These are phyloP conservation scores for Notarius quadriscutis DNA, from an alignment of 2,113 vertebrate genomes.

Conservation along the genomic window DNA sequence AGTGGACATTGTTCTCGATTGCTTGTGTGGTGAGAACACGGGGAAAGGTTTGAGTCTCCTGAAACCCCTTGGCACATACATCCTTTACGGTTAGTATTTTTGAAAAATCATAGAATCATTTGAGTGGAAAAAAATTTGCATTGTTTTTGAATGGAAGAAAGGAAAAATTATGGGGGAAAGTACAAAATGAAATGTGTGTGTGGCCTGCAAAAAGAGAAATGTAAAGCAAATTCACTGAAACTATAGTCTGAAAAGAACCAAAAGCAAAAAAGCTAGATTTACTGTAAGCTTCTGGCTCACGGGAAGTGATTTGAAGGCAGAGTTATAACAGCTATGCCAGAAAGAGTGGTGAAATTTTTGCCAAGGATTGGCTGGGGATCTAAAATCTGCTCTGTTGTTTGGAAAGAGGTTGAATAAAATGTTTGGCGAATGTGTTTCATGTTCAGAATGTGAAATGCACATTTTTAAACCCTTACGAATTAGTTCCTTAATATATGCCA, in stretches of 20 bases:
- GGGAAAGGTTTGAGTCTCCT: slow-evolving; percentile 93
- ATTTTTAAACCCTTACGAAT: not conserved
- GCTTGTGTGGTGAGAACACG: slow-evolving; percentile 95
- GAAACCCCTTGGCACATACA: slow-evolving; percentile 93
- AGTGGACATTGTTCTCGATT: slow-evolving; percentile 95
- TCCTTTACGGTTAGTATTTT: slow-evolving; percentile 88
- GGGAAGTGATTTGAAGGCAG: not conserved
- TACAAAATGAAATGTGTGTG: not conserved
- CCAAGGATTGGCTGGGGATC: not conserved
- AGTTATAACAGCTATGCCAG: not conserved
- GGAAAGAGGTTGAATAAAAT: not conserved
- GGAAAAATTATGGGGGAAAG: not conserved
- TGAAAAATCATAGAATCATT: not conserved
- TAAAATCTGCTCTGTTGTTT: not conserved
- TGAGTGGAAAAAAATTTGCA: not conserved
- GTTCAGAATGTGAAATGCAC: not conserved
- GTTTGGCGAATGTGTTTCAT: not conserved
- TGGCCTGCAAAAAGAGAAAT: not conserved
- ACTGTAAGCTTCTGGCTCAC: not conserved
- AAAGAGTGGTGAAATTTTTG: not conserved
- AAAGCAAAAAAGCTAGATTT: not conserved
- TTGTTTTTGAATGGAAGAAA: not conserved
- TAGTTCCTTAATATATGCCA: not conserved
- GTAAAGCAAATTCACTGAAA: not conserved
- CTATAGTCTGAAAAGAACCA: not conserved